A percentile compares a stretch with the other conserved stretches of the same genome.
Evolutionary conservation across 2,113 vertebrate species (phyloP).

Genomic region (Lampris incognitus): DNA sequence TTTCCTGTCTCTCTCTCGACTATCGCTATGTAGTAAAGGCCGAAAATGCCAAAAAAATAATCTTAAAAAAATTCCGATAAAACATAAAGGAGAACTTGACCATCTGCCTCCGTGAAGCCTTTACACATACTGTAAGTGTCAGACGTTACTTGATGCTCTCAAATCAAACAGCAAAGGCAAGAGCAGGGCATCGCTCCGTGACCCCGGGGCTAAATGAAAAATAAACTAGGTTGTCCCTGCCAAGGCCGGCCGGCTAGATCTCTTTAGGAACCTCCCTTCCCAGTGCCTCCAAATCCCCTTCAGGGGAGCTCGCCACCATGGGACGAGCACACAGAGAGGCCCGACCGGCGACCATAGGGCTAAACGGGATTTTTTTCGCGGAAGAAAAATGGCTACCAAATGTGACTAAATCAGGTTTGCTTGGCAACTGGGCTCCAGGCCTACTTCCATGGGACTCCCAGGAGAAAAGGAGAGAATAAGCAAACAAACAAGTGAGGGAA

Average conservation of each 20-base stretch:
- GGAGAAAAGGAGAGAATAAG: slow-evolving; percentile 52
- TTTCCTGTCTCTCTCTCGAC: too few species aligned
- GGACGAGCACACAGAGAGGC: neutral
- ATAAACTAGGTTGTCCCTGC: slow-evolving; percentile 85
- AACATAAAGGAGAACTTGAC: too few species aligned
- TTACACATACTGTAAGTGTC: neutral
- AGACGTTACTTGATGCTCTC: too few species aligned
- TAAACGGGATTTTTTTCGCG: slow-evolving; percentile 63
- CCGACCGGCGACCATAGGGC: slow-evolving; percentile 19
- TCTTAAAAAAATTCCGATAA: too few species aligned
- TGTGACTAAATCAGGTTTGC: slow-evolving; percentile 77
- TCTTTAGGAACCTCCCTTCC: slow-evolving; percentile 33
- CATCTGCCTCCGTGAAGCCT: too few species aligned
- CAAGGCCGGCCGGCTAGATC: slow-evolving; percentile 28
- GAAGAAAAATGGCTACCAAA: slow-evolving; percentile 68
- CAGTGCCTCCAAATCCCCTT: neutral
- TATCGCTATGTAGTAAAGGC: too few species aligned
- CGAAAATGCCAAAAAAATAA: too few species aligned
- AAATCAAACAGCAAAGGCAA: too few species aligned
- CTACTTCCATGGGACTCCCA: slow-evolving; percentile 62
- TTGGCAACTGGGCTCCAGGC: slow-evolving; percentile 70
- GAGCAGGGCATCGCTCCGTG: slow-evolving; percentile 32
- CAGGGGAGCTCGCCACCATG: too few species aligned
- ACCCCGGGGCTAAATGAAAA: slow-evolving; percentile 85
- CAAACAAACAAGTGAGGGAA: slow-evolving; percentile 59